Evolutionary conservation across 2,113 vertebrate genomes (phyloP), one percentile per base, ranked within the genome.

Genomic region (Sphaerodactylus townsendi): DNA sequence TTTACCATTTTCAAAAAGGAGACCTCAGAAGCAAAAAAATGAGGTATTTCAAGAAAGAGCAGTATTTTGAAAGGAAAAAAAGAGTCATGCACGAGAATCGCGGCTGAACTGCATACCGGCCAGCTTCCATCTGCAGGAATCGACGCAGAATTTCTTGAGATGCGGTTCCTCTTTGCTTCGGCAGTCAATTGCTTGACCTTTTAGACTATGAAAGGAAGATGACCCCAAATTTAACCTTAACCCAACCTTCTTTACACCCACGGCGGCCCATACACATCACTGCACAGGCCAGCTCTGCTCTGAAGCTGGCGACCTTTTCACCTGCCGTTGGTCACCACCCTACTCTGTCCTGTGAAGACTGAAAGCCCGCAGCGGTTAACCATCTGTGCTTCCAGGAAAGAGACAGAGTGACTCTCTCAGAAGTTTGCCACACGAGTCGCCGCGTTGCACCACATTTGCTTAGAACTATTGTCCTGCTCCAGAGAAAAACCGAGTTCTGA

Each of bases 141-240:
- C 39, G 0, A 85, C 82, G 93, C 1, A 91, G 89, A 87, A 86
- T 92, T 90, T 94, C 94, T 92, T 89, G 90, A 90, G 83, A 92
- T 71, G 88, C 88, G 72, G 84, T 90, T 91, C 79, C 77, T 78
- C 44, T 70, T 28, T 71, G 69, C 86, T 90, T 86, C 0, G 88
- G 88, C 92, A 83, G 90, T 84, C 91, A 92, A 86, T 78, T 84
- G 89, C 91, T 91, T 90, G 93, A 91, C 93, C 90, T 93, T 95
- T 91, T 86, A 91, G 87, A 70, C 90, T 46, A 5, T 62, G 79
- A 91, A 94, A 93, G 90, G 91, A 72, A 82, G 76, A 0, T 92
- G 92, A 94, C 81, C 93, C 88, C 86, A 81, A 62, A 85, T 79
- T 23, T 92, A 92, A 92, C 94, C 94, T 93, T 91, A 89, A n/a